Base-by-base conservation (phyloP, 2,797 vertebrate genomes). In the Urophycis tenuis region DNA sequence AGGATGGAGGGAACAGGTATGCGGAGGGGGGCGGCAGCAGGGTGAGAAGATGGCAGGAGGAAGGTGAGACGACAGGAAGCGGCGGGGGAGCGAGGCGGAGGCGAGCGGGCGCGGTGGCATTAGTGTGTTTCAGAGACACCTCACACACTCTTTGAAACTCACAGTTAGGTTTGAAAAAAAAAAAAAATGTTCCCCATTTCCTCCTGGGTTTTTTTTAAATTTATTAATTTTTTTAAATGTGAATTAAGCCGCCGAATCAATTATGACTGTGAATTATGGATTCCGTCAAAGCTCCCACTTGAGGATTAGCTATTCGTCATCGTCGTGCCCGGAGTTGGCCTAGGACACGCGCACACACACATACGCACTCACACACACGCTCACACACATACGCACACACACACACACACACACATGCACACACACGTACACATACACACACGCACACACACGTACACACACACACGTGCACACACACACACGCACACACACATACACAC, bases 201-300 rank as follows among this genome's bases (percentile, higher is more conserved):
- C 49, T 78, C 76, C 78, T 22, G n/a, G n/a, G n/a, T n/a, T n/a
- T n/a, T n/a, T n/a, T n/a, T n/a, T n/a, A n/a, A n/a, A n/a, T n/a
- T n/a, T n/a, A n/a, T n/a, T n/a, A n/a, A n/a, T 75, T 73, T 84
- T 84, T 14, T 41, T 41, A 4, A 36, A 76, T 79, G 34, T 45
- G 74, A 86, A 85, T 80, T 81, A 79, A 77, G 82, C 75, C 74
- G 11, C 80, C 0, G 25, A 79, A 88, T 88, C 81, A 85, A 81
- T 88, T 85, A 83, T 75, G 53, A 74, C 19, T 77, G 34, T 80
- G 82, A 81, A 80, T 87, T 75, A 85, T 76, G 76, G 79, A 29
- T 83, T 78, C 69, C 73, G 81, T 80, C 84, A 84, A 83, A 74
- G 81, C 78, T 74, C 79, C 64, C 19, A 78, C 75, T 81, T 67